phyloP scores from a whole-genome alignment of 2,113 vertebrate genomes.

The Pogonocichla stellata region DNA sequence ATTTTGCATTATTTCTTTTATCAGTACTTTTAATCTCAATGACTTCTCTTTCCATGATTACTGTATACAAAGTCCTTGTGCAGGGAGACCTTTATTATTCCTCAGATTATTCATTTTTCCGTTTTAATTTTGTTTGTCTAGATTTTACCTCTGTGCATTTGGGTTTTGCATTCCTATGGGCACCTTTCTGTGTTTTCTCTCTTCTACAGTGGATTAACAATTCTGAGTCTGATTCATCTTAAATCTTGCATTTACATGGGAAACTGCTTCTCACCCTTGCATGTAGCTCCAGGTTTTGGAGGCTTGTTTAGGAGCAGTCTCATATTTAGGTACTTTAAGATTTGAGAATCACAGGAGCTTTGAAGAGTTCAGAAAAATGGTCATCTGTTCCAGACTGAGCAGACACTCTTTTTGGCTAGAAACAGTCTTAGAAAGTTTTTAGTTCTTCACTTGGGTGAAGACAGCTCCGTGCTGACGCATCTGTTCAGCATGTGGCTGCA shows the following conservation, averaged over 20 bases:
- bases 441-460: background rate
- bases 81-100: background rate
- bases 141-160: background rate
- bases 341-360: background rate
- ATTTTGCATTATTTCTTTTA: background rate
- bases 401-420: background rate
- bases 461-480: background rate
- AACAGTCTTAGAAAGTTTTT: background rate
- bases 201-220: background rate
- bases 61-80: background rate
- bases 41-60: background rate
- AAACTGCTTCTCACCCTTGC: background rate
- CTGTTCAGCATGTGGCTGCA: accelerated
- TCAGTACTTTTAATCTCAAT: background rate
- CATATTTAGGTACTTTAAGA: background rate
- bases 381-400: background rate
- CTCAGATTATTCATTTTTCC: background rate
- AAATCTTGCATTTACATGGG: background rate
- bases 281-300: background rate
- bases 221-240: background rate
- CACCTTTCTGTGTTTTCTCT: background rate
- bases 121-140: background rate
- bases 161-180: background rate
- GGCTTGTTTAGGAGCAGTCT: background rate
- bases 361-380: background rate